phyloP scores from a whole-genome alignment of 1,140 invertebrate species.

The Manduca sexta region DNA sequence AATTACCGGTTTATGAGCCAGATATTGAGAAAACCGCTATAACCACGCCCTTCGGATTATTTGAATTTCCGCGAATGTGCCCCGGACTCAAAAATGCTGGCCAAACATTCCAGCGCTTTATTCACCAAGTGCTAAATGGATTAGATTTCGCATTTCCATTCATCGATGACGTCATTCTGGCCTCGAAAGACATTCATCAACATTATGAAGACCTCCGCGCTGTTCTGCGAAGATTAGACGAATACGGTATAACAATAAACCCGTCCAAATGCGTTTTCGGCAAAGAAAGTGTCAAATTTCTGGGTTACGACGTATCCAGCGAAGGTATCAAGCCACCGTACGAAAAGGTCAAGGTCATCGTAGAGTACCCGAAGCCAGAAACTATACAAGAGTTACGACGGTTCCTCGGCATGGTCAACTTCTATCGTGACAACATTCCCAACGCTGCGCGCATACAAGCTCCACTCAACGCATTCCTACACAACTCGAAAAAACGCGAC shows the following conservation, averaged over 20 bases:
- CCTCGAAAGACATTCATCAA: slow-evolving; percentile 29
- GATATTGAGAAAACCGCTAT: slow-evolving; percentile 13
- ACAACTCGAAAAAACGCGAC: slow-evolving; percentile 27
- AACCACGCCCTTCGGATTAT: slow-evolving; percentile 7
- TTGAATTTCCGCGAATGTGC: slow-evolving; percentile 20
- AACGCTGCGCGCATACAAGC: slow-evolving; percentile 25
- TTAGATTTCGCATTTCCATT: slow-evolving; percentile 49
- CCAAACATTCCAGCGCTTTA: slow-evolving; percentile 53
- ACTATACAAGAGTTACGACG: slow-evolving; percentile 25
- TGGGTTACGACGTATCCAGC: neutral
- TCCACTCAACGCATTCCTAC: slow-evolving; percentile 20
- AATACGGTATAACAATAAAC: slow-evolving; percentile 15
- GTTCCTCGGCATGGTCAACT: slow-evolving; percentile 45
- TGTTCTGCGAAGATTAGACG: slow-evolving; percentile 18
- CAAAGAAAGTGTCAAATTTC: neutral
- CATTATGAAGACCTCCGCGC: slow-evolving; percentile 29
- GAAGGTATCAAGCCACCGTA: neutral
- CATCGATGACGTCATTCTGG: slow-evolving; percentile 74
- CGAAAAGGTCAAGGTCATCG: slow-evolving; percentile 17
- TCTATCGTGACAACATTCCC: slow-evolving; percentile 27
- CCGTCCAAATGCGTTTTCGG: slow-evolving; percentile 3
- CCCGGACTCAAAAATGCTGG: slow-evolving; percentile 45
- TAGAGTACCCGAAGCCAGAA: slow-evolving; percentile 18
- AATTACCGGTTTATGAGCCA: slow-evolving; percentile 7
- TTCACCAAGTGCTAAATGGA: slow-evolving; percentile 48